Conservation (phyloP, 2,888 invertebrate species). For the Parnassius orleans region DNA sequence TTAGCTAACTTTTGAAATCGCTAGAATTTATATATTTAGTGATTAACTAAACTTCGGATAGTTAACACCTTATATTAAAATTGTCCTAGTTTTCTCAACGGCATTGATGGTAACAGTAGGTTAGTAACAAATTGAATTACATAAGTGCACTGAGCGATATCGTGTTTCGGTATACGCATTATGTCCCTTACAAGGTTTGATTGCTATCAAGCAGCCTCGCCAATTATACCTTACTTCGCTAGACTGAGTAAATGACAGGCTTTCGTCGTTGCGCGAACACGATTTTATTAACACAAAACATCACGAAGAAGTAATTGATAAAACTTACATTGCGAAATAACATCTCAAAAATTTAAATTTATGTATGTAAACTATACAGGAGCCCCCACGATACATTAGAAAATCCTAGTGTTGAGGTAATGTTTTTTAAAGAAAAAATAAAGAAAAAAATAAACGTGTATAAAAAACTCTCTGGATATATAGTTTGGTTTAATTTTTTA, state of each 20-base stretch:
- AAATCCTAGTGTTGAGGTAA: no score
- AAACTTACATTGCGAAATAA: constrained; percentile 7
- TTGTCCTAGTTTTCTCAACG: not conserved
- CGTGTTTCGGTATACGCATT: constrained; percentile 22
- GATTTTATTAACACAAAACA: constrained; percentile 11
- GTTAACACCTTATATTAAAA: no score
- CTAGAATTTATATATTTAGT: no score
- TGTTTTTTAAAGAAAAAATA: no score
- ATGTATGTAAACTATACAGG: no score
- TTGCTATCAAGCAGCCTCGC: constrained; percentile 13
- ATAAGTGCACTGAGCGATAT: constrained; percentile 22
- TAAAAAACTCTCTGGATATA: no score
- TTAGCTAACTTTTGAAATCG: no score
- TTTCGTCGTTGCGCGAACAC: constrained; percentile 12
- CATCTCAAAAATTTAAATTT: no score
- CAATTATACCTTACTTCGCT: constrained; percentile 15
- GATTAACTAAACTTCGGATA: no score
- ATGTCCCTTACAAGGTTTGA: constrained; percentile 27
- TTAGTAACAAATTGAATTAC: constrained; percentile 23
- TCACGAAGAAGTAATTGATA: constrained; percentile 9
- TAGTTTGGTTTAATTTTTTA: no score
- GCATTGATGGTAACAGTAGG: constrained; percentile 6
- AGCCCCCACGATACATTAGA: no score
- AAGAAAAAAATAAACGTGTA: no score
- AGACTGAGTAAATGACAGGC: constrained; percentile 20